Evolutionary conservation across 1,140 invertebrate genomes (phyloP).

Genomic region (Batillaria attramentaria): DNA sequence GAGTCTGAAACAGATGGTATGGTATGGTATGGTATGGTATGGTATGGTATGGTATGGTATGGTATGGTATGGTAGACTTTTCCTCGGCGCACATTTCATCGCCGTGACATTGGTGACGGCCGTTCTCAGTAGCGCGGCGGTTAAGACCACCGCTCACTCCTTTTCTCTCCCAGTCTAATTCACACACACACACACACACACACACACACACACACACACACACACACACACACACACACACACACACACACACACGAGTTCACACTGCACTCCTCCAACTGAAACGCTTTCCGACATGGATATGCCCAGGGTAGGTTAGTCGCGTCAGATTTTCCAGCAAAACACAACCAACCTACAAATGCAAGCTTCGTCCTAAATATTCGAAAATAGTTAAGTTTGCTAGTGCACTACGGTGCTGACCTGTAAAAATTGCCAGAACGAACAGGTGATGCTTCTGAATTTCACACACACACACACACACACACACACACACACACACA

Average conservation of each 20-base stretch:
- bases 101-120: background rate
- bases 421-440: too few relatives aligned
- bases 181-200: background rate
- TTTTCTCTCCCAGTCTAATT: background rate
- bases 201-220: background rate
- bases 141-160: background rate
- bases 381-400: too few relatives aligned
- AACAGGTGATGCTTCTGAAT: too few relatives aligned
- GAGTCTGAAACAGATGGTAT: background rate
- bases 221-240: background rate
- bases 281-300: too few relatives aligned
- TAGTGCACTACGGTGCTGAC: too few relatives aligned
- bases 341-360: too few relatives aligned
- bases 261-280: too few relatives aligned
- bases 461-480: background rate
- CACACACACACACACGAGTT: background rate
- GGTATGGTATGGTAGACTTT: background rate
- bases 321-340: too few relatives aligned
- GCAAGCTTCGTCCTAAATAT: too few relatives aligned
- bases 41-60: background rate
- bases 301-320: too few relatives aligned
- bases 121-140: background rate
- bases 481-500: conserved; percentile 9
- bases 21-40: background rate
- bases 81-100: background rate